Evolutionary conservation across 2,888 invertebrate species (phyloP).

Genomic region (Drosophila maculinotata): DNA sequence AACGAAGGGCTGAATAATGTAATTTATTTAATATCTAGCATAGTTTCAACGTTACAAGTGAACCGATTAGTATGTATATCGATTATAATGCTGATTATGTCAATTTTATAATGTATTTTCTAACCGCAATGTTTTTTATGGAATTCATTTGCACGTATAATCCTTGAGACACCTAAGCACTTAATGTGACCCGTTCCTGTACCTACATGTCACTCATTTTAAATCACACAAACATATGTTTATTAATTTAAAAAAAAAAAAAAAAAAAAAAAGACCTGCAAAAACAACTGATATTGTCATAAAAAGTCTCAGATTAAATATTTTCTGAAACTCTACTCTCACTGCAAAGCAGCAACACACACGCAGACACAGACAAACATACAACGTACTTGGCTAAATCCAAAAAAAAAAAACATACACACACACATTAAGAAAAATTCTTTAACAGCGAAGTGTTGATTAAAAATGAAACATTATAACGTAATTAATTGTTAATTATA

Average conservation of each 20-base stretch:
- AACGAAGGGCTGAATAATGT: conserved; percentile 48
- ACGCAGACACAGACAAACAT: conserved; percentile 40
- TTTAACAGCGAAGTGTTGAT: conserved; percentile 75
- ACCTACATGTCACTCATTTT: conserved; percentile 60
- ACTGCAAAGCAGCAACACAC: conserved; percentile 70
- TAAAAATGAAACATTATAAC: conserved; percentile 55
- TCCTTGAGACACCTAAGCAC: conserved; percentile 21
- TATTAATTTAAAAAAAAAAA: conserved; percentile 16
- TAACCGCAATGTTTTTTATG: conserved; percentile 25
- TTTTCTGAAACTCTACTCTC: conserved; percentile 67
- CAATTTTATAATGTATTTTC: conserved; percentile 51
- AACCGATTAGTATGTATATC: conserved; percentile 19
- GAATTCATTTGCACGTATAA: conserved; percentile 12
- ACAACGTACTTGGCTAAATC: conserved; percentile 68
- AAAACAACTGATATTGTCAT: conserved; percentile 29
- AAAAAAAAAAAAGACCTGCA: conserved; percentile 31
- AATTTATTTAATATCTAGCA: conserved; percentile 52
- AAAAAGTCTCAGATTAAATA: conserved; percentile 50
- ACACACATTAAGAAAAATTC: conserved; percentile 16
- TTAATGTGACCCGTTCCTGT: conserved; percentile 65
- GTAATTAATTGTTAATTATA: conserved; percentile 78
- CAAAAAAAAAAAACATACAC: conserved; percentile 40
- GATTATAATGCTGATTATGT: conserved; percentile 50
- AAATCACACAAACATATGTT: conserved; percentile 22
- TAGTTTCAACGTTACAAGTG: conserved; percentile 33